Base-by-base conservation (phyloP, 2,113 vertebrate species). In the Zosterops borbonicus region DNA sequence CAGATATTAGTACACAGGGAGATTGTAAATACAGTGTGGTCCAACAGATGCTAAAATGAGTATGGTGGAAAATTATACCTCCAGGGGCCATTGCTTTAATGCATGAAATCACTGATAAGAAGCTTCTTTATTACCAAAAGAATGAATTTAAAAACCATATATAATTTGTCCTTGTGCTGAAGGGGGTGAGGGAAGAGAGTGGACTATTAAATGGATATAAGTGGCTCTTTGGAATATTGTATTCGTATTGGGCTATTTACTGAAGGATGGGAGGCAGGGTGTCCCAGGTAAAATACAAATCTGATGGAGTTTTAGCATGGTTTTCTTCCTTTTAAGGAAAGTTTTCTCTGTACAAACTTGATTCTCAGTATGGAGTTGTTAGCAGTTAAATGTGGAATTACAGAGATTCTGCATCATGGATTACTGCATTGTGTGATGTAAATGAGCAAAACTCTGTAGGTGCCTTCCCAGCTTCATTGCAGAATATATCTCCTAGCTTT, bases 71-170 rank as follows among this genome's bases (percentile, higher is more conserved):
- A 90, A 95, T 79, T 70, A 37, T 68, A 56, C 68, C 93, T 84
- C 49, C 44, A 81, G 83, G 93, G 86, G 73, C 83, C 73, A 84
- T 39, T 19, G 27, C 7, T 93, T 77, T 82, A 96, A 92, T 93
- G 60, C 86, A 92, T 92, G 69, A 86, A 90, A 76, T 96, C 80
- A 76, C 76, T 71, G 94, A 96, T 96, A 96, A 96, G 79, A 91
- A 91, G 62, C 83, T 95, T 14, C 73, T 96, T 96, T 96, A 90
- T 95, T 95, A 96, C 76, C 28, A 60, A 67, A 93, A 94, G 64
- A 97, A 95, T 82, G 73, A 89, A 71, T 93, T 94, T 90, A 28
- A 96, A 96, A 95, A 37, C 69, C 88, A 89, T 96, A 94, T 87
- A 96, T 75, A 95, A 96, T 94, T 96, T 95, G 68, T 53, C 83